phyloP scores from a whole-genome alignment of 2,888 invertebrate genomes.

The Rhogogaster chlorosoma region DNA sequence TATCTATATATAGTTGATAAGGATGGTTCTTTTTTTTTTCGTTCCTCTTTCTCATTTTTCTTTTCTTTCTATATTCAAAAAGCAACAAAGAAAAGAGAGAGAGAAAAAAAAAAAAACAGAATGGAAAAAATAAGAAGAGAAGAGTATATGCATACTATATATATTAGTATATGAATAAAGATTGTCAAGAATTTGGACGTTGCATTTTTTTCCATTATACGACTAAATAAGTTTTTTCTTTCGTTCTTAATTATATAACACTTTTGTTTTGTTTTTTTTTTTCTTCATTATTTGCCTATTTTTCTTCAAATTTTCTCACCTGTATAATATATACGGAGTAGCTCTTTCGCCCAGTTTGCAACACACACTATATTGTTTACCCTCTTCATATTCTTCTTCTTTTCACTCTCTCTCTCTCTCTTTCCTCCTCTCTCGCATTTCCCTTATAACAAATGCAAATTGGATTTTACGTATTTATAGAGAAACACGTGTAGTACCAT shows the following conservation, averaged over 20 bases:
- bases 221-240: too few relatives aligned
- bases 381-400: slow-evolving; percentile 47
- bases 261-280: not conserved
- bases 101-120: not conserved
- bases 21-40: not conserved
- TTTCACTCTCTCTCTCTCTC: slow-evolving; percentile 47
- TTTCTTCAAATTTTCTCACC: too few relatives aligned
- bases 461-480: slow-evolving; percentile 62
- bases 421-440: slow-evolving; percentile 16
- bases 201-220: too few relatives aligned
- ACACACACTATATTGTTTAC: not conserved
- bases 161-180: not conserved
- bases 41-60: not conserved
- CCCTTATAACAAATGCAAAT: slow-evolving; percentile 58
- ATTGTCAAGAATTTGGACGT: too few relatives aligned
- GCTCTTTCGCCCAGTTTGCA: not conserved
- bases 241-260: not conserved
- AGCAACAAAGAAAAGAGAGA: too few relatives aligned
- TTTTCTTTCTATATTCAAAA: not conserved
- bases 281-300: not conserved
- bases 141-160: too few relatives aligned
- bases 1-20: not conserved
- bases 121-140: not conserved
- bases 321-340: not conserved
- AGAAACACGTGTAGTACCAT: not conserved